phyloP scores from a whole-genome alignment of 2,113 vertebrate species.

The Morone saxatilis region DNA sequence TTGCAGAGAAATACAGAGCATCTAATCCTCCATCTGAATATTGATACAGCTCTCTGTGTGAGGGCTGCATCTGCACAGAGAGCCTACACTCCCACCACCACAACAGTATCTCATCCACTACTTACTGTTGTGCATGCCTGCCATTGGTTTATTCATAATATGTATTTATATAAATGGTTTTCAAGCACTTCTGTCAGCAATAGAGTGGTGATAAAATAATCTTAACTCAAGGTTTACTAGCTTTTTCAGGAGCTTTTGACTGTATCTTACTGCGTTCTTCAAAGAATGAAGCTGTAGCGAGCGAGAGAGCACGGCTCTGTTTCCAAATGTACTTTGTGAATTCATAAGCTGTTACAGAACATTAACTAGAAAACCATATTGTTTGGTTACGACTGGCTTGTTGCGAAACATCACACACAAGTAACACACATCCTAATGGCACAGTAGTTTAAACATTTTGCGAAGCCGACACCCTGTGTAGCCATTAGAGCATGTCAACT shows the following conservation, averaged over 20 bases:
- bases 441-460: background rate
- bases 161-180: background rate
- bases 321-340: background rate
- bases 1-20: constrained; percentile 38
- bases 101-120: constrained; percentile 2
- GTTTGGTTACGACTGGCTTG: background rate
- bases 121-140: constrained; percentile 1
- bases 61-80: constrained; percentile 15
- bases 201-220: background rate
- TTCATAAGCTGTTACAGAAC: too few species aligned
- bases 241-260: background rate
- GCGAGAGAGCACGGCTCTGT: too few species aligned
- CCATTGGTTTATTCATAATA: background rate
- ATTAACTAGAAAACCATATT: background rate
- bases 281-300: background rate
- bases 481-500: constrained; percentile 1
- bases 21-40: constrained; percentile 53
- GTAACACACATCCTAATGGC: background rate
- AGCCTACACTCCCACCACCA: constrained; percentile 25
- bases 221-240: background rate
- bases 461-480: background rate
- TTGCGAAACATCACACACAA: background rate
- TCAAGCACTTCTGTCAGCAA: background rate
- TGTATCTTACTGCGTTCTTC: background rate
- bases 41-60: constrained; percentile 42